phyloP scores from a whole-genome alignment of 92 coral and sea anemone genomes.

The Palythoa grandiflora region DNA sequence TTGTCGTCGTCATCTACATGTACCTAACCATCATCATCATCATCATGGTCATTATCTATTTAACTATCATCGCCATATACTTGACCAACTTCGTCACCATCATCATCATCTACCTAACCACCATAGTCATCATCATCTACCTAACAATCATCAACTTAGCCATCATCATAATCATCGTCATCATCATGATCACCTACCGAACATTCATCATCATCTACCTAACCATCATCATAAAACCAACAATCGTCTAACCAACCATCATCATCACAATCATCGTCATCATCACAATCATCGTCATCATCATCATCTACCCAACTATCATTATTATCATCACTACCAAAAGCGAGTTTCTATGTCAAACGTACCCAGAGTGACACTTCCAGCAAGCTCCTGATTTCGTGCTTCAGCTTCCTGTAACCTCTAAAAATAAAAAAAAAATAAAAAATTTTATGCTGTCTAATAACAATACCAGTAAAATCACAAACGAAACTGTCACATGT shows the following conservation, averaged over 20 bases:
- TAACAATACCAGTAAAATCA: too few relatives aligned
- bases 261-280: too few relatives aligned
- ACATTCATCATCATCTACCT: neutral
- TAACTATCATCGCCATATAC: too few relatives aligned
- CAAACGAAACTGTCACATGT: too few relatives aligned
- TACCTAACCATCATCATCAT: too few relatives aligned
- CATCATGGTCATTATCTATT: too few relatives aligned
- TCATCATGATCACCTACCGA: too few relatives aligned
- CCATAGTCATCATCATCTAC: neutral
- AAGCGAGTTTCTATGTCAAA: neutral
- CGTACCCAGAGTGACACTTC: conserved; percentile 88
- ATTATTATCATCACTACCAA: neutral
- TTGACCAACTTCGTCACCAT: neutral
- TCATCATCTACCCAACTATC: neutral
- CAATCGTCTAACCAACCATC: too few relatives aligned
- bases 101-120: neutral
- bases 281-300: neutral
- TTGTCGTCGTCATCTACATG: too few relatives aligned
- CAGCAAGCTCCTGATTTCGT: conserved; percentile 89
- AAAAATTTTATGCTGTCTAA: neutral
- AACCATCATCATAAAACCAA: neutral
- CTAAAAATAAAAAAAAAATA: conserved; percentile 35
- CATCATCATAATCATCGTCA: neutral
- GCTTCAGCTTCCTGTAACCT: conserved; percentile 93
- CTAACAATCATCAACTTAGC: neutral